Percentiles rank a stretch among this genome's conserved stretches.
Conservation (phyloP, 2,888 invertebrate genomes). For the Sympetrum striolatum region DNA sequence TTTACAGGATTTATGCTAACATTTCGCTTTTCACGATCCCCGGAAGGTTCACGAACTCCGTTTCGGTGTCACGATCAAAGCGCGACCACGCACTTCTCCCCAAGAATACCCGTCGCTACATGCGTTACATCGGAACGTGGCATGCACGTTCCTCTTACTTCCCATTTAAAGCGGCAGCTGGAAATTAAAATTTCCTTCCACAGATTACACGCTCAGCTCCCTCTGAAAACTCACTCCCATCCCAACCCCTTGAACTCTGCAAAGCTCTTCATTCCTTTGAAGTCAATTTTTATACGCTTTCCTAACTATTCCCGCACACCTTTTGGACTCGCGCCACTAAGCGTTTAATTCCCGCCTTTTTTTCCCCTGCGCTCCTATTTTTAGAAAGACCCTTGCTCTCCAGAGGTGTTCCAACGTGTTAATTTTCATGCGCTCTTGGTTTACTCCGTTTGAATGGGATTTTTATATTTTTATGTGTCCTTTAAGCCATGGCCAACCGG, state of each 20-base stretch:
- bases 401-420: constrained; percentile 23
- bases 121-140: neutral
- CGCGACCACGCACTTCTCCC: neutral
- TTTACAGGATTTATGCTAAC: too few species aligned
- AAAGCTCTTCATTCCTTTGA: constrained; percentile 9
- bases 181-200: neutral
- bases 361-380: constrained; percentile 3
- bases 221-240: neutral
- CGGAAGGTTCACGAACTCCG: too few species aligned
- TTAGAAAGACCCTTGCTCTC: constrained; percentile 28
- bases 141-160: neutral
- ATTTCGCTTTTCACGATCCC: too few species aligned
- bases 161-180: neutral
- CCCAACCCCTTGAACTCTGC: neutral
- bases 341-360: constrained; percentile 30
- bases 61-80: neutral
- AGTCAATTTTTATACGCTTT: constrained; percentile 29
- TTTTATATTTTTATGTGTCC: constrained; percentile 4
- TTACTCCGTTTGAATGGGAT: constrained; percentile 4
- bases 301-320: constrained; percentile 21
- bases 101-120: neutral
- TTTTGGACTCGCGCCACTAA: neutral
- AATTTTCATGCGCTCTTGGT: constrained; percentile 30
- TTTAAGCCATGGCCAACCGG: constrained; percentile 5
- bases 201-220: constrained; percentile 15